Evolutionary conservation across 2,888 invertebrate genomes (phyloP), one percentile per base, ranked within the genome.

Genomic region (Drosophila falleni): DNA sequence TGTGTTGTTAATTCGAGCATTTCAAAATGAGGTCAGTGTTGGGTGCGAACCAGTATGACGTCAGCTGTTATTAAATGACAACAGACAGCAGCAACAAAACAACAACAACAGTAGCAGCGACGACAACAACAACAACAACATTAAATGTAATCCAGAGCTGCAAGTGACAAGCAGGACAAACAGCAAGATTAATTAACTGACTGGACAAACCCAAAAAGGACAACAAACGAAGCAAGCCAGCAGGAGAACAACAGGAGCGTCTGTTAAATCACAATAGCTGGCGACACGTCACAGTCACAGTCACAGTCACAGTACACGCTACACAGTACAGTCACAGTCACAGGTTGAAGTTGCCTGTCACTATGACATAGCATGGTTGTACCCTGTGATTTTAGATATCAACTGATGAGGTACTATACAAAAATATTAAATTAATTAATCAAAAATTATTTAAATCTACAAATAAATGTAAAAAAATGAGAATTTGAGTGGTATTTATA

Each of bases 181-280:
- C 85, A 65, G 71, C 80, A 81, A 79, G 83, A 84, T 84, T 84
- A 84, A 84, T 84, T 81, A 80, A 80, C 80, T 69, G 50, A 56
- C 65, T 23, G 61, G 44, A 60, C 79, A 72, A 69, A 58, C 72
- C 63, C 61, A 50, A 58, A 79, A 74, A 37, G 46, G 54, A 41
- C 41, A 49, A 10, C 46, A 16, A 16, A 10, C 56, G 26, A 16
- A 16, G 42, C 13, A 19, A 10, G 13, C 11, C 13, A 13, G 5
- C 53, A 44, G 58, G 58, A 46, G 44, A 42, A 37, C 15, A 13
- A 49, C 44, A 59, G 49, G 31, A 46, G 55, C 47, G 60, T 31
- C 49, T 60, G 67, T 29, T 19, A 71, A 75, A 79, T 68, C 71
- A 76, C 60, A 80, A 67, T 71, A 72, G 49, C 37, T 16, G 44